phyloP scores from a whole-genome alignment of 1,140 invertebrate genomes.

The Drosophila tsacasi region DNA sequence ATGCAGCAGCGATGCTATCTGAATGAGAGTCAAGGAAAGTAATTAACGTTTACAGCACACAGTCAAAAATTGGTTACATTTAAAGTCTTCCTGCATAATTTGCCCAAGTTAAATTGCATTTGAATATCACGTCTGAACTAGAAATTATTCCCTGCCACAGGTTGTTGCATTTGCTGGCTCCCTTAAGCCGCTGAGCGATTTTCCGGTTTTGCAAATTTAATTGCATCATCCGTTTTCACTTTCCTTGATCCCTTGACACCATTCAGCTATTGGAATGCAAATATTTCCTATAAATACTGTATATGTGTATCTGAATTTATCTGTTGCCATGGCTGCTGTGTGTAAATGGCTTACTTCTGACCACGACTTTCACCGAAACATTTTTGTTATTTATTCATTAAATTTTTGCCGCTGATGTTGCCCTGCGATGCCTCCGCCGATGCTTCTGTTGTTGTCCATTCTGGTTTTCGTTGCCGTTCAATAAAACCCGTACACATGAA shows the following conservation, averaged over 20 bases:
- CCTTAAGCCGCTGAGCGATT: background rate
- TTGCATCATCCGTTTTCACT: conserved; percentile 67
- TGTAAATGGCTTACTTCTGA: conserved; percentile 74
- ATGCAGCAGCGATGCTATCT: conserved; percentile 38
- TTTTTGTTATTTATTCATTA: conserved; percentile 82
- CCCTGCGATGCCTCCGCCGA: conserved; percentile 31
- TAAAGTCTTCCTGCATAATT: background rate
- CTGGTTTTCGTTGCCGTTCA: conserved; percentile 51
- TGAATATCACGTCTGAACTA: background rate
- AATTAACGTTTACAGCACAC: conserved; percentile 18
- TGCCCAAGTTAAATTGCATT: background rate
- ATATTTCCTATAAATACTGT: conserved; percentile 27
- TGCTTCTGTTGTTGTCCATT: conserved; percentile 52
- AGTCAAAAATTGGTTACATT: no score
- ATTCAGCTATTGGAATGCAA: conserved; percentile 50
- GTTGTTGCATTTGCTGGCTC: background rate
- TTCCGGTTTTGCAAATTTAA: conserved; percentile 20
- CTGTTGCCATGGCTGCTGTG: conserved; percentile 66
- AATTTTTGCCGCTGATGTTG: conserved; percentile 71
- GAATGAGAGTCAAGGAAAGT: conserved; percentile 20
- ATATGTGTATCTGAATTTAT: conserved; percentile 19
- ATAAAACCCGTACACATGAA: conserved; percentile 38
- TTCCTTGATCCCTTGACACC: conserved; percentile 49
- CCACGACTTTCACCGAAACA: conserved; percentile 79
- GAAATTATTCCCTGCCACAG: background rate